phyloP scores from a whole-genome alignment of 2,113 vertebrate species.

The Suricata suricatta region DNA sequence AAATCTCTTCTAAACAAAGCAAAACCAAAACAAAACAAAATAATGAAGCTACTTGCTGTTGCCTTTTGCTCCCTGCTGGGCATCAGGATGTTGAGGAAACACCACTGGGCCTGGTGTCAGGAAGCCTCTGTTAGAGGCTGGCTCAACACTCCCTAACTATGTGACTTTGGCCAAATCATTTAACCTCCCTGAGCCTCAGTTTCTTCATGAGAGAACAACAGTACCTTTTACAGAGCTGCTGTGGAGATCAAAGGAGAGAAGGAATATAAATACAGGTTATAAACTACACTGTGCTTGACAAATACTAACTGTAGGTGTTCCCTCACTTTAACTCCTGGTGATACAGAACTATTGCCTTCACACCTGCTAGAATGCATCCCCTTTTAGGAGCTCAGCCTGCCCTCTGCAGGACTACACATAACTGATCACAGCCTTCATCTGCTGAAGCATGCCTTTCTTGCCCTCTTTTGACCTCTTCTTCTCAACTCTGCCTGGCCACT shows the following conservation, averaged over 20 bases:
- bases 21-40: slow-evolving; percentile 52
- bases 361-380: neutral
- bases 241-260: neutral
- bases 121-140: slow-evolving; percentile 34
- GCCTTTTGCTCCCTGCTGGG: slow-evolving; percentile 20
- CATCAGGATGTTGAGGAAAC: slow-evolving; percentile 60
- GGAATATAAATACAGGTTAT: neutral
- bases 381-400: neutral
- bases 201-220: neutral
- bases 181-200: neutral
- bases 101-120: neutral
- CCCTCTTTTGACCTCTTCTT: neutral
- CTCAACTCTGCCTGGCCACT: neutral
- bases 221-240: neutral
- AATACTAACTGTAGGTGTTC: neutral
- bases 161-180: neutral
- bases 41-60: neutral
- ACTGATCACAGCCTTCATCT: neutral
- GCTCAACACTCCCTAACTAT: neutral
- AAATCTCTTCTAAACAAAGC: slow-evolving; percentile 54
- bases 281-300: neutral
- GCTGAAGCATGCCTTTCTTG: neutral
- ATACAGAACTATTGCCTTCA: neutral
- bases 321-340: neutral
- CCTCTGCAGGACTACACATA: neutral